A percentile compares a stretch with the other conserved stretches of the same genome.
Evolutionary conservation across 92 coral and sea anemone species (phyloP).

Genomic region (Palythoa grandis): DNA sequence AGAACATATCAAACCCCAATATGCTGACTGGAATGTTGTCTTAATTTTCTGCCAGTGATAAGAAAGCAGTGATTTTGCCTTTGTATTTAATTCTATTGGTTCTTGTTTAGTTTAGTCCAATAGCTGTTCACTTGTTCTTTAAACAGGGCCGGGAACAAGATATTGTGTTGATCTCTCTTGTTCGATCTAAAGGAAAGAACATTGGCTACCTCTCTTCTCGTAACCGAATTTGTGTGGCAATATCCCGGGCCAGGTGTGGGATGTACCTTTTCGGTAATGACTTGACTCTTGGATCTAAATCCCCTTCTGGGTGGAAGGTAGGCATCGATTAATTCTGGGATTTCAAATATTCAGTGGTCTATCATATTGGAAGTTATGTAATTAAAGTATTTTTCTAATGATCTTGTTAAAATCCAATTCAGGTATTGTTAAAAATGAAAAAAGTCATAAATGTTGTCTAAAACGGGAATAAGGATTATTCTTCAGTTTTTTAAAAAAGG

Average conservation of each 20-base stretch:
- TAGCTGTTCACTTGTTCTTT: neutral
- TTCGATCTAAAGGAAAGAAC: constrained; percentile 52
- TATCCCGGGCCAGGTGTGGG: constrained; percentile 84
- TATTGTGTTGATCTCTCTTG: constrained; percentile 76
- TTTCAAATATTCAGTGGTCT: no score
- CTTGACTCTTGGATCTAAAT: constrained; percentile 11
- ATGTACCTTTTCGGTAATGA: constrained; percentile 78
- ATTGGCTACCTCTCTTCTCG: constrained; percentile 72
- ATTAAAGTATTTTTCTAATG: no score
- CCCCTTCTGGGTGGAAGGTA: constrained; percentile 61
- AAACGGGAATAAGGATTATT: no score
- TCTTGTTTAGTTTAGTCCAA: neutral
- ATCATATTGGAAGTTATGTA: no score
- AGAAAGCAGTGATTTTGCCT: no score
- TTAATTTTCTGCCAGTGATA: no score
- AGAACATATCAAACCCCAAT: no score
- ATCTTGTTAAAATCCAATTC: no score
- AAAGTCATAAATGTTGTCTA: no score
- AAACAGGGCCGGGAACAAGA: constrained; percentile 83
- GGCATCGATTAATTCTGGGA: neutral
- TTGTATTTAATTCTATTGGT: neutral
- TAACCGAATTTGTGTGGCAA: constrained; percentile 85
- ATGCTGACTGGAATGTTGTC: no score
- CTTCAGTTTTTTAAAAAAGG: no score
- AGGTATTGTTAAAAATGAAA: no score